These are phyloP conservation scores for Grammomys surdaster DNA, from an alignment of 2,113 vertebrate genomes.

Conservation along the genomic window DNA sequence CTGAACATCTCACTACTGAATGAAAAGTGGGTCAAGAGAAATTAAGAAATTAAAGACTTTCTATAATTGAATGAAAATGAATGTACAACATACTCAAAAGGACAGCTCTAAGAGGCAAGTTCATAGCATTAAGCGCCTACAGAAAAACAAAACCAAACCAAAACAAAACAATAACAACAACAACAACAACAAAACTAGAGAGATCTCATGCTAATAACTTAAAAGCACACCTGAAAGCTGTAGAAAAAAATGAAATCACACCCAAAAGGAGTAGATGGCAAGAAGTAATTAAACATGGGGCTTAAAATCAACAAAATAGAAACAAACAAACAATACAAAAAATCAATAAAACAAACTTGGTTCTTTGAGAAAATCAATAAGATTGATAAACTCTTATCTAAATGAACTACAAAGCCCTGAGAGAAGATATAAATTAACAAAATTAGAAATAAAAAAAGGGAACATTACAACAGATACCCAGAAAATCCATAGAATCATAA, in stretches of 20 bases:
- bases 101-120: not conserved
- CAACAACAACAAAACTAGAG: not conserved
- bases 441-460: not conserved
- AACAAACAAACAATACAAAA: not conserved
- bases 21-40: not conserved
- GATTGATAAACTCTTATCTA: not conserved
- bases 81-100: not conserved
- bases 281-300: not conserved
- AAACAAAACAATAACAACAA: too few relatives aligned
- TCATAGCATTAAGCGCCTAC: not conserved
- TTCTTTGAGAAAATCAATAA: not conserved
- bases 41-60: not conserved
- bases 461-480: not conserved
- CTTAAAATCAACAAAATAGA: not conserved
- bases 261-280: not conserved
- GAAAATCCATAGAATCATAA: not conserved
- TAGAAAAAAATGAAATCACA: not conserved
- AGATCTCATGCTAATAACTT: not conserved
- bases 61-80: not conserved
- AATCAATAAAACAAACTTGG: not conserved
- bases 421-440: not conserved
- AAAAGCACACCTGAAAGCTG: not conserved
- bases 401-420: not conserved
- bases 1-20: not conserved
- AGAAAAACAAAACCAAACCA: not conserved